phyloP scores from a whole-genome alignment of 2,797 vertebrate species.

The Channa striata region DNA sequence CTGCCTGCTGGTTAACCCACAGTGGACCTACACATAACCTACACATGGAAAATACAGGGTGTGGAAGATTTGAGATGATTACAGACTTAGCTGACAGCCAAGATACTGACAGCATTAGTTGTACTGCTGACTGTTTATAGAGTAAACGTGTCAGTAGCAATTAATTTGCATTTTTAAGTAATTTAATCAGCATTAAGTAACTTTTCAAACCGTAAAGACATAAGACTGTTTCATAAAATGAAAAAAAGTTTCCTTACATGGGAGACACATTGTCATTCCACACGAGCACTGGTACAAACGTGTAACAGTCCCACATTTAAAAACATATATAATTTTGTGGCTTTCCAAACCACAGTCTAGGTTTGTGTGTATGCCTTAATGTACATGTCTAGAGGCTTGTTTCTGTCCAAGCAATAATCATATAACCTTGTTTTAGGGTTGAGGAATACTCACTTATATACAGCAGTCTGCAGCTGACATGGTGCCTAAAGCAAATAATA shows the following conservation, averaged over 20 bases:
- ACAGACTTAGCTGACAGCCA: too few species aligned
- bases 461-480: slow-evolving; percentile 15
- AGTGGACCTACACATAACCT: too few species aligned
- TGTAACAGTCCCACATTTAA: not conserved
- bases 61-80: too few species aligned
- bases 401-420: slow-evolving; percentile 25
- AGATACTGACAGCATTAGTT: too few species aligned
- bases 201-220: too few species aligned
- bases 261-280: slow-evolving; percentile 13
- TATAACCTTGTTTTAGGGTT: not conserved
- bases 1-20: too few species aligned
- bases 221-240: too few species aligned
- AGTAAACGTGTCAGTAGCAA: too few species aligned
- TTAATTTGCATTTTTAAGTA: too few species aligned
- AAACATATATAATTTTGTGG: slow-evolving; percentile 6
- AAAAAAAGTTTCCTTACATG: not conserved
- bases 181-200: too few species aligned
- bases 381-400: not conserved
- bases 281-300: not conserved
- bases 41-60: too few species aligned
- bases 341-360: slow-evolving; percentile 13
- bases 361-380: slow-evolving; percentile 2
- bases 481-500: slow-evolving; percentile 22
- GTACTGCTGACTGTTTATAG: too few species aligned
- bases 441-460: not conserved